Evolutionary conservation across 1,140 invertebrate genomes (phyloP).

Genomic region (Drosophila malerkotliana): DNA sequence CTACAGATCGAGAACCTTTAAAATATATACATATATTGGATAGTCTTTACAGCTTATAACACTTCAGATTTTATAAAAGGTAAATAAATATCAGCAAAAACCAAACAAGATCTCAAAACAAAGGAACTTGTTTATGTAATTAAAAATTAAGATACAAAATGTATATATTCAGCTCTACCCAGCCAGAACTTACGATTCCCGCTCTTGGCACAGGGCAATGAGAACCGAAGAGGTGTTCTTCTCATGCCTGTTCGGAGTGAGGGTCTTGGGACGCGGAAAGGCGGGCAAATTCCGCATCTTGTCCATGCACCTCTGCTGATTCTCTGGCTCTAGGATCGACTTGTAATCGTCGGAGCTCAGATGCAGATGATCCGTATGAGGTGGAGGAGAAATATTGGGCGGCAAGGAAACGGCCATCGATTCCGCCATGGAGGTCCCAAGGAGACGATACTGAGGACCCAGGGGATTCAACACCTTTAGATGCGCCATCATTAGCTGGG

Average conservation of each 20-base stretch:
- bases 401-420: background rate
- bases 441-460: background rate
- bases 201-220: slow-evolving; percentile 57
- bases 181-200: slow-evolving; percentile 34
- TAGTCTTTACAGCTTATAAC: no score
- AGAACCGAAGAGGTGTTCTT: slow-evolving; percentile 50
- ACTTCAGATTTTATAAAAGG: no score
- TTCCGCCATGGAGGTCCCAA: background rate
- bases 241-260: slow-evolving; percentile 37
- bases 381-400: background rate
- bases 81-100: no score
- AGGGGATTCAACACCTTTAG: background rate
- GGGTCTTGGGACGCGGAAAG: slow-evolving; percentile 39
- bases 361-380: background rate
- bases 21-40: no score
- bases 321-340: slow-evolving; percentile 20
- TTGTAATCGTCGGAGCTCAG: slow-evolving; percentile 15
- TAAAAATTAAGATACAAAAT: slow-evolving; percentile 45
- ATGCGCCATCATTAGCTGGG: background rate
- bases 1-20: no score
- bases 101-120: no score
- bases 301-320: slow-evolving; percentile 45
- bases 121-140: no score
- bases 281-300: slow-evolving; percentile 47
- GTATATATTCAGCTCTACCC: background rate